These are phyloP conservation scores for Leptinotarsa rubiginosa DNA, from an alignment of 2,888 invertebrate genomes.

Conservation along the genomic window DNA sequence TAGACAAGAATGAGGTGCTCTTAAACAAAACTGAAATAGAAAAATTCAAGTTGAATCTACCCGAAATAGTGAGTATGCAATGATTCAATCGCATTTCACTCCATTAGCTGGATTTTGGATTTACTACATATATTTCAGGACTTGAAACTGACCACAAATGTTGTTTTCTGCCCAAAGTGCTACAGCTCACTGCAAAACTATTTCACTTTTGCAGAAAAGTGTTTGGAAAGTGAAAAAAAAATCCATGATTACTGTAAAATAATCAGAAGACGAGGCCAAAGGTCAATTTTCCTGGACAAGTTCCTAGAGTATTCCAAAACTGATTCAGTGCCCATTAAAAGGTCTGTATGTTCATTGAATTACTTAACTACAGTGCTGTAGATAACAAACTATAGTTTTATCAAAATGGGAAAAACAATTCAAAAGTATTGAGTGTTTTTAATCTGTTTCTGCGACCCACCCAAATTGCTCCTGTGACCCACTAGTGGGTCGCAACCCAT, in stretches of 20 bases:
- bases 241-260: conserved; percentile 4
- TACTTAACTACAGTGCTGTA: too few relatives aligned
- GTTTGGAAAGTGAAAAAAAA: conserved; percentile 12
- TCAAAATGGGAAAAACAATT: too few relatives aligned
- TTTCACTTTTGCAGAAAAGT: neutral
- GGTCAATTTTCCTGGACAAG: neutral
- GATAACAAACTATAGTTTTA: too few relatives aligned
- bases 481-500: too few relatives aligned
- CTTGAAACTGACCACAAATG: neutral
- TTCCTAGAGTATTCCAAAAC: neutral
- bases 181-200: conserved; percentile 1
- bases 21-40: neutral
- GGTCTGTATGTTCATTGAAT: neutral
- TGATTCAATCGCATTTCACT: neutral
- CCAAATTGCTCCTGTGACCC: too few relatives aligned
- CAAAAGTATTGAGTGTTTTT: too few relatives aligned
- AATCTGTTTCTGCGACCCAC: too few relatives aligned
- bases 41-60: conserved; percentile 13
- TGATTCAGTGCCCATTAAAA: neutral
- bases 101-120: too few relatives aligned
- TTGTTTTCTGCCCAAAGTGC: conserved; percentile 3
- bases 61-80: conserved; percentile 16
- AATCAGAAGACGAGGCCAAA: neutral
- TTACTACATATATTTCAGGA: neutral
- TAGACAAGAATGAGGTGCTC: neutral